A percentile compares a stretch with the other conserved stretches of the same genome.
phyloP scores from a whole-genome alignment of 2,888 invertebrate species.

The Caradrina clavipalpis region DNA sequence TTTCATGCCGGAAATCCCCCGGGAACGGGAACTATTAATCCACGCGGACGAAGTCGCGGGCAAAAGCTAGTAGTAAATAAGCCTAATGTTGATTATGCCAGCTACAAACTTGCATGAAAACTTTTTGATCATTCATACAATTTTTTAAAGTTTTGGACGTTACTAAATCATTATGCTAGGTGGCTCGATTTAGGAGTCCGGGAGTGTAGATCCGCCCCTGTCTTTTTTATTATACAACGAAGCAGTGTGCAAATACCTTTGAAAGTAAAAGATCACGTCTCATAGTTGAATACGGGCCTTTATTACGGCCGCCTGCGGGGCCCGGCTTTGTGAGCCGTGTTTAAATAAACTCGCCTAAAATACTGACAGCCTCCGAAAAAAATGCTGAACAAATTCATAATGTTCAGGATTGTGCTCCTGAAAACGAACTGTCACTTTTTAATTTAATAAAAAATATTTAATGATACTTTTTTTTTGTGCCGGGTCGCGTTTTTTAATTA shows the following conservation, averaged over 20 bases:
- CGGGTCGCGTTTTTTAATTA: no score
- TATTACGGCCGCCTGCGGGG: conserved; percentile 62
- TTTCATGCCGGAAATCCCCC: no score
- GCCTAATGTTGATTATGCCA: no score
- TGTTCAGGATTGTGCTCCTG: conserved; percentile 16
- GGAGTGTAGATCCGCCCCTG: no score
- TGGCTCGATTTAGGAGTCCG: no score
- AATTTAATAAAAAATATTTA: background rate
- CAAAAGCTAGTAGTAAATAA: no score
- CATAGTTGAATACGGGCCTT: conserved; percentile 63
- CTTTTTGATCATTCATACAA: no score
- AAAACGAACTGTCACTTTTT: background rate
- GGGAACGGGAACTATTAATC: no score
- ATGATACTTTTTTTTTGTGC: background rate
- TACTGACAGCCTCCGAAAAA: conserved; percentile 50
- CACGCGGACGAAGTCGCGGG: no score
- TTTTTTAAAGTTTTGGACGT: no score
- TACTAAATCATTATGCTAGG: no score
- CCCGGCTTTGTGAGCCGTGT: conserved; percentile 50
- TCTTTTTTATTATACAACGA: conserved; percentile 16
- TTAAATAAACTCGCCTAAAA: conserved; percentile 63
- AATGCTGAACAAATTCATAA: conserved; percentile 58
- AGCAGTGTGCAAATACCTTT: conserved; percentile 46
- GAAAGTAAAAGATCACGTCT: conserved; percentile 61
- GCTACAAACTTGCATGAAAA: no score